Evolutionary conservation across 2,797 vertebrate species (phyloP).

Genomic region (Cottoperca gobio): DNA sequence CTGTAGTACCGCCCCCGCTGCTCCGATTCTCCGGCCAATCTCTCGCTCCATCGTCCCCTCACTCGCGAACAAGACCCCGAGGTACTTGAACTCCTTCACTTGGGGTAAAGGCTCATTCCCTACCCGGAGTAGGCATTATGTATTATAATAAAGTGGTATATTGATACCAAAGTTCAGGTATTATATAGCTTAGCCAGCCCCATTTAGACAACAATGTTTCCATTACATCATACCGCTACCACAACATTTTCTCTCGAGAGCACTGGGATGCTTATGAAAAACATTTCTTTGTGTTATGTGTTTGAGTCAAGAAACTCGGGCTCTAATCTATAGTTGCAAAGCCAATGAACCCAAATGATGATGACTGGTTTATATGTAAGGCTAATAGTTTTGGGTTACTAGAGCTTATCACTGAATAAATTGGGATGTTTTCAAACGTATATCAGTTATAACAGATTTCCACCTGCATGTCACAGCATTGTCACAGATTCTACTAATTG

Average conservation of each 20-base stretch:
- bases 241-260: not conserved
- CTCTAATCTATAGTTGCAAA: not conserved
- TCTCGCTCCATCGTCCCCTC: no score
- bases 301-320: not conserved
- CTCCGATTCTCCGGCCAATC: no score
- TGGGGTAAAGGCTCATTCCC: no score
- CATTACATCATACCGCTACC: fast-evolving
- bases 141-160: not conserved
- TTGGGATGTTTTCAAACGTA: no score
- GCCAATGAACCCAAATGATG: not conserved
- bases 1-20: no score
- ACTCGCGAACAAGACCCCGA: no score
- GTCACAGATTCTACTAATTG: no score
- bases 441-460: no score
- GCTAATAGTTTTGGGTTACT: not conserved
- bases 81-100: no score
- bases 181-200: fast-evolving
- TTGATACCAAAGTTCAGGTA: not conserved
- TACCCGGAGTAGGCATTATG: no score
- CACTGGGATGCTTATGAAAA: not conserved
- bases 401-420: no score
- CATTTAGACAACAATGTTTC: not conserved
- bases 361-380: not conserved
- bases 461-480: no score
- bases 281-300: not conserved